Percentiles rank a stretch among this genome's conserved stretches.
phyloP scores from a whole-genome alignment of 1,140 invertebrate genomes.

The Sitobion miscanthi region DNA sequence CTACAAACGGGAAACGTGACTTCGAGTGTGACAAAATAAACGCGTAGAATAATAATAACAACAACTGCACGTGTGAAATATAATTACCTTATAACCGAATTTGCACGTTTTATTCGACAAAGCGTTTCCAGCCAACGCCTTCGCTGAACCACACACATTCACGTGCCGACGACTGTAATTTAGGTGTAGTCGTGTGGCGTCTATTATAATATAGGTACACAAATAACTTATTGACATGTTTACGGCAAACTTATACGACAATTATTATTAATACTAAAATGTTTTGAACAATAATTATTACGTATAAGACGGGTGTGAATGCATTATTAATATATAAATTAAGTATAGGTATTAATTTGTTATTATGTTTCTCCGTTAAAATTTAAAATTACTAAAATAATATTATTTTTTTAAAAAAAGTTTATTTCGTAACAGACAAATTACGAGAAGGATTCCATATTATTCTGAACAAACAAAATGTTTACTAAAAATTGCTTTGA shows the following conservation, averaged over 20 bases:
- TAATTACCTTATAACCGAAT: background rate
- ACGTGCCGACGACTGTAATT: background rate
- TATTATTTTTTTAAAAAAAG: no score
- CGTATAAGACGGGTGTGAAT: no score
- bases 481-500: no score
- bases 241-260: background rate
- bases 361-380: no score
- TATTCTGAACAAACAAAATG: no score
- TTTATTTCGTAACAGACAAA: no score
- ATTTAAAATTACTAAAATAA: no score
- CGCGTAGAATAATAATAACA: background rate
- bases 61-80: background rate
- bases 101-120: conserved; percentile 14
- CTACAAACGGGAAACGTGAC: background rate
- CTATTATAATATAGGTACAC: background rate
- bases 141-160: background rate
- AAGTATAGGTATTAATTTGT: no score
- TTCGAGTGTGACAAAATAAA: background rate
- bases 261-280: background rate
- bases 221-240: background rate
- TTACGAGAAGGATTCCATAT: no score
- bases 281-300: background rate
- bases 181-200: background rate
- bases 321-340: no score
- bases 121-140: background rate